phyloP scores from a whole-genome alignment of 2,888 invertebrate genomes.

The Acrobasis consociella region DNA sequence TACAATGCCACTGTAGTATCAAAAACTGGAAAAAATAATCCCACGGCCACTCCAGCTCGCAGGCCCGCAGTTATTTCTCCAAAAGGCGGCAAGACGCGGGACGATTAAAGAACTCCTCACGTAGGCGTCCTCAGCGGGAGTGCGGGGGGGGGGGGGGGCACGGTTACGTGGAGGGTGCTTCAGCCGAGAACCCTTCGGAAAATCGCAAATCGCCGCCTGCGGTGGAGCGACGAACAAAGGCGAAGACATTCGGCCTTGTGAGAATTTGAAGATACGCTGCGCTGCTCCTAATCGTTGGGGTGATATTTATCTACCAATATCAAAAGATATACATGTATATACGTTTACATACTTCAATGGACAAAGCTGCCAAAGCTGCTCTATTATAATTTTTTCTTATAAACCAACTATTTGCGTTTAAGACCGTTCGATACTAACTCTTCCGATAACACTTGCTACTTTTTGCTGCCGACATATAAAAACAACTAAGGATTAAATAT shows the following conservation, averaged over 20 bases:
- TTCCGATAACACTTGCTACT: no score
- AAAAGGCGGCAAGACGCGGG: conserved; percentile 29
- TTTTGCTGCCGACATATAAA: no score
- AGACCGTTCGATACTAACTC: no score
- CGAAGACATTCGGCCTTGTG: conserved; percentile 14
- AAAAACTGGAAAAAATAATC: background rate
- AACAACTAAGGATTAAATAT: no score
- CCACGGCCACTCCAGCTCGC: background rate
- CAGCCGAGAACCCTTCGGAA: conserved; percentile 62
- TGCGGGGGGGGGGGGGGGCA: conserved; percentile 36
- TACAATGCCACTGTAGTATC: background rate
- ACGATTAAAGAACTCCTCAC: conserved; percentile 44
- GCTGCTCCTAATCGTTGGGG: no score
- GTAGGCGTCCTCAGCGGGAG: conserved; percentile 27
- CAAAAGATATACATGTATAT: no score
- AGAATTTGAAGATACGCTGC: no score
- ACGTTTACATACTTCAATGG: no score
- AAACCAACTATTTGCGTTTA: no score
- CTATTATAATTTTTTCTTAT: no score
- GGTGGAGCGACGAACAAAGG: conserved; percentile 35
- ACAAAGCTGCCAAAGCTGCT: no score
- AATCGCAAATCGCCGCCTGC: conserved; percentile 56
- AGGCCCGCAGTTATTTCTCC: conserved; percentile 1
- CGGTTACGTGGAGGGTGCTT: conserved; percentile 62
- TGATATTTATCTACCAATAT: no score